These are phyloP conservation scores for Neoscelio sp. DNA, from an alignment of 2,888 invertebrate genomes.

Conservation along the genomic window DNA sequence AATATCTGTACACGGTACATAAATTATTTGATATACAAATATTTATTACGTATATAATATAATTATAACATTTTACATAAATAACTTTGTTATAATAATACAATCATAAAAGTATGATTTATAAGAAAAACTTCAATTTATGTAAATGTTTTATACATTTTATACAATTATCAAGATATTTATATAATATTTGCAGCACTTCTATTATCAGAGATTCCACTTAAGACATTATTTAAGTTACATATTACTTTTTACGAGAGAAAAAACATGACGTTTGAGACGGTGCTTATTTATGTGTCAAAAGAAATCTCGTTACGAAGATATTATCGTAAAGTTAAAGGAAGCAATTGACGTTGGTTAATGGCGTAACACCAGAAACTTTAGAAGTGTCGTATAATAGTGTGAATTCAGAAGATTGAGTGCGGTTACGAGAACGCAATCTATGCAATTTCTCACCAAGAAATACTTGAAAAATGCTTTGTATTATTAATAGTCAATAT, in stretches of 20 bases:
- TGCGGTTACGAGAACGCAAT: conserved; percentile 1
- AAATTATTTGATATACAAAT: no score
- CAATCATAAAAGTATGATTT: no score
- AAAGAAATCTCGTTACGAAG: conserved; percentile 26
- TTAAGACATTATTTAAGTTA: conserved; percentile 5
- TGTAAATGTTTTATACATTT: no score
- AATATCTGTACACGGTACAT: no score
- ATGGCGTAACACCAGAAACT: conserved; percentile 14
- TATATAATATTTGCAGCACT: no score
- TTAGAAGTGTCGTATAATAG: conserved; percentile 32
- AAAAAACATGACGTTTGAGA: not conserved
- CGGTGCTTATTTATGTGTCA: conserved; percentile 3
- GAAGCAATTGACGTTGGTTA: conserved; percentile 31
- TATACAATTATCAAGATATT: no score
- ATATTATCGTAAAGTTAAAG: conserved; percentile 24
- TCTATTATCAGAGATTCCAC: no score
- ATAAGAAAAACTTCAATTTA: not conserved
- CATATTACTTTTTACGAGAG: conserved; percentile 1
- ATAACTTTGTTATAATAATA: no score
- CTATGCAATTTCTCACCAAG: conserved; percentile 5
- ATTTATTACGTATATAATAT: no score
- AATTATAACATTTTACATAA: no score
- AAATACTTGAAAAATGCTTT: conserved; percentile 11
- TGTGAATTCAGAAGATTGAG: conserved; percentile 21
- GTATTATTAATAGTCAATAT: no score